Percentiles rank a stretch among this genome's conserved stretches.
phyloP scores from a whole-genome alignment of 92 coral and sea anemone species.

The Epizoanthus rinbou region DNA sequence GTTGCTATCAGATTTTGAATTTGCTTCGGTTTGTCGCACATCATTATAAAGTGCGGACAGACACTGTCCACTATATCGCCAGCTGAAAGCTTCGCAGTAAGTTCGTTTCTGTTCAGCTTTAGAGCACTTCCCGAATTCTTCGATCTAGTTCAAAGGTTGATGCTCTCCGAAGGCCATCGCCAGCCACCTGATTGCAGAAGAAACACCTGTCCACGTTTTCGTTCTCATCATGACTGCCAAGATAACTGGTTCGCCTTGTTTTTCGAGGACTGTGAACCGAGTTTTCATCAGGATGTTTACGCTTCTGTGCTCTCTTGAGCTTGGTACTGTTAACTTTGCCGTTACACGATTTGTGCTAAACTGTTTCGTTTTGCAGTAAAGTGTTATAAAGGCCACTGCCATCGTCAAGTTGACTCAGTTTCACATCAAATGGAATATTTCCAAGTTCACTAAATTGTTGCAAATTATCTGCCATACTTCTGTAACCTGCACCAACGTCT shows the following conservation, averaged over 20 bases:
- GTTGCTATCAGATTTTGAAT: conserved; percentile 14
- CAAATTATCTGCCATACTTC: conserved; percentile 42
- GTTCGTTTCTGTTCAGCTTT: conserved; percentile 36
- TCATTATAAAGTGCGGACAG: conserved; percentile 55
- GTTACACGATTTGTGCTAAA: too few species aligned
- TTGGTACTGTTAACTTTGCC: conserved; percentile 36
- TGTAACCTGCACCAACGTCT: conserved; percentile 40
- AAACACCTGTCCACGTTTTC: conserved; percentile 48
- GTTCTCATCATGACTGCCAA: background rate
- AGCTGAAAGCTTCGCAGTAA: conserved; percentile 56
- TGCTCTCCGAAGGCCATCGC: conserved; percentile 53
- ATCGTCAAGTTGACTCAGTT: conserved; percentile 42
- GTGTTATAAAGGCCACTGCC: conserved; percentile 35
- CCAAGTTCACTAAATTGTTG: conserved; percentile 28
- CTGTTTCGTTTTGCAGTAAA: too few species aligned
- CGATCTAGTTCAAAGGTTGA: conserved; percentile 53
- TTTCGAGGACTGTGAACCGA: conserved; percentile 19
- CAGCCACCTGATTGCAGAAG: conserved; percentile 54
- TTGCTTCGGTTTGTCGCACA: conserved; percentile 30
- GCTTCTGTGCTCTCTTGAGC: conserved; percentile 41
- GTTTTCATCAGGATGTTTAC: conserved; percentile 27
- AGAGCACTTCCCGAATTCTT: conserved; percentile 55
- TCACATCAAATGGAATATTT: conserved; percentile 27
- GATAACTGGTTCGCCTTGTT: conserved; percentile 29
- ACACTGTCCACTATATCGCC: conserved; percentile 65